A percentile compares a stretch with the other conserved stretches of the same genome.
Conservation (phyloP, 1,140 invertebrate species). For the Drosophila nikananu region DNA sequence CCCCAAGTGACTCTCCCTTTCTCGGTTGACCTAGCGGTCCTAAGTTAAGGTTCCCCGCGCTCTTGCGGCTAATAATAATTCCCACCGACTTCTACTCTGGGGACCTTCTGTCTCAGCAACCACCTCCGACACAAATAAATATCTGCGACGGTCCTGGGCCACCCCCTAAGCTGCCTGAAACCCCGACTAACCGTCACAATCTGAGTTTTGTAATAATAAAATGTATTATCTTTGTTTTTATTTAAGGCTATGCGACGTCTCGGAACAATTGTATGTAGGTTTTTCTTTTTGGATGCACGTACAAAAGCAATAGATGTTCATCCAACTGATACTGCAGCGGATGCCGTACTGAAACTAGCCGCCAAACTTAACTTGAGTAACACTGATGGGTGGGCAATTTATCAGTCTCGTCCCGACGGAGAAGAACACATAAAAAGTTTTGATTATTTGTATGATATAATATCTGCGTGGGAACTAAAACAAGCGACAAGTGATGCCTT, state of each 20-base stretch:
- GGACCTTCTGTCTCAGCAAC: too few species aligned
- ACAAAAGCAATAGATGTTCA: slow-evolving; percentile 98
- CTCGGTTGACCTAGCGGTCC: too few species aligned
- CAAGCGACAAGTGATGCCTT: slow-evolving; percentile 87
- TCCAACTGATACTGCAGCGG: slow-evolving; percentile 96
- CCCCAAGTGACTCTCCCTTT: too few species aligned
- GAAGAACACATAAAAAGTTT: slow-evolving; percentile 97
- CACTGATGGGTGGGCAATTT: slow-evolving; percentile 97
- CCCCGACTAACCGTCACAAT: too few species aligned
- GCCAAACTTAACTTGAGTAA: slow-evolving; percentile 93
- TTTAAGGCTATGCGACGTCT: slow-evolving; percentile 92
- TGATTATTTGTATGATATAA: slow-evolving; percentile 97
- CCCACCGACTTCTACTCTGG: too few species aligned
- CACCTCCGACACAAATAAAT: too few species aligned
- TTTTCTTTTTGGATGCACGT: slow-evolving; percentile 97
- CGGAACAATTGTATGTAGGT: slow-evolving; percentile 96
- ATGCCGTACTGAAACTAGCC: slow-evolving; percentile 94
- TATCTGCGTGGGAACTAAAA: slow-evolving; percentile 95
- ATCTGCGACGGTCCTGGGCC: too few species aligned
- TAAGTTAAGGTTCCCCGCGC: too few species aligned
- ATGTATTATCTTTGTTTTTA: slow-evolving; percentile 30
- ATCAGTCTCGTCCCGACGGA: slow-evolving; percentile 92
- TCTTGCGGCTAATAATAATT: too few species aligned
- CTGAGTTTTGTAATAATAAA: too few species aligned
- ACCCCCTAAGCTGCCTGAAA: too few species aligned